Percentiles rank a stretch among this genome's conserved stretches.
phyloP scores from a whole-genome alignment of 2,888 invertebrate genomes.

The Cremastinae sp. region DNA sequence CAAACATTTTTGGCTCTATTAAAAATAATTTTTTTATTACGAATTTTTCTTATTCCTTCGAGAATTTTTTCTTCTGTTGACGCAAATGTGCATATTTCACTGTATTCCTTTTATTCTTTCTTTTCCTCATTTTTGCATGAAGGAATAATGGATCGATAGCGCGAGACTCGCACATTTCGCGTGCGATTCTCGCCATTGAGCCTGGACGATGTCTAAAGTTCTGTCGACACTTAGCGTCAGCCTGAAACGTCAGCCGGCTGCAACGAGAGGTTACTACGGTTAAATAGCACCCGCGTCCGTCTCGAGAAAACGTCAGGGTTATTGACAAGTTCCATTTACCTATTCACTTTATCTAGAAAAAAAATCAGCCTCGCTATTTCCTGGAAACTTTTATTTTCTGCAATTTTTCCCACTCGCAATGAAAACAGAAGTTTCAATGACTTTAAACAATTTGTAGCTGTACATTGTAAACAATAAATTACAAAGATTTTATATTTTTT shows the following conservation, averaged over 20 bases:
- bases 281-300: conserved; percentile 14
- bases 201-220: conserved; percentile 41
- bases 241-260: conserved; percentile 34
- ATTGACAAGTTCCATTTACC: conserved; percentile 5
- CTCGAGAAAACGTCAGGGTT: neutral
- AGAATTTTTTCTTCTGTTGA: neutral
- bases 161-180: conserved; percentile 30
- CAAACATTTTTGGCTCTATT: too few relatives aligned
- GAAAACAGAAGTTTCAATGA: too few relatives aligned
- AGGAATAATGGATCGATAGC: conserved; percentile 14
- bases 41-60: conserved; percentile 21
- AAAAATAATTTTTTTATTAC: too few relatives aligned
- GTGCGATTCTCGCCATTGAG: conserved; percentile 13
- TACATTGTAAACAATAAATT: too few relatives aligned
- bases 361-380: neutral
- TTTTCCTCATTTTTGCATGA: neutral
- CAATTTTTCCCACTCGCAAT: too few relatives aligned
- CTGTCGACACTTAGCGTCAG: conserved; percentile 56
- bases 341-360: neutral
- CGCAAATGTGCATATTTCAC: neutral
- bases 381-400: too few relatives aligned
- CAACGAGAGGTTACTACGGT: conserved; percentile 15
- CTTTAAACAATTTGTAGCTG: too few relatives aligned
- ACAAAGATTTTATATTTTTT: too few relatives aligned
- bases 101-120: neutral